phyloP scores from a whole-genome alignment of 1,140 invertebrate genomes.

The Ceratoteleas bidentatus region DNA sequence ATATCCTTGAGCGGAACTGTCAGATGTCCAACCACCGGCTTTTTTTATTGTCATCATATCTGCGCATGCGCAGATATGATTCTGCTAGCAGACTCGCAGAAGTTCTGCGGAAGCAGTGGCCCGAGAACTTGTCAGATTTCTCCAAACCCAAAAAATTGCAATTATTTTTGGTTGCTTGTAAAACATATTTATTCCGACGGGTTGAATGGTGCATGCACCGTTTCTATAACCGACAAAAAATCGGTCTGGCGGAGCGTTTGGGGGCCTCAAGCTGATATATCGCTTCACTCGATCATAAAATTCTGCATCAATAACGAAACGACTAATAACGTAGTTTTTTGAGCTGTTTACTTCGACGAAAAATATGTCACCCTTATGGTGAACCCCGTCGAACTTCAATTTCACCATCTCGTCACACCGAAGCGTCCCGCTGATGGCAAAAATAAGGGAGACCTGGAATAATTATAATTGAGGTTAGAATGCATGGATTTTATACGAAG shows the following conservation, averaged over 20 bases:
- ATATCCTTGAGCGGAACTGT: slow-evolving; percentile 10
- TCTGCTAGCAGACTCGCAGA: slow-evolving; percentile 8
- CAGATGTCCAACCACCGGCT: slow-evolving; percentile 14
- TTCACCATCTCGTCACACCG: slow-evolving; percentile 9
- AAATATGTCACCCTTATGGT: neutral
- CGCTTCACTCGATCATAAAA: slow-evolving; percentile 21
- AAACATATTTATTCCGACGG: slow-evolving; percentile 43
- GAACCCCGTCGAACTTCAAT: neutral
- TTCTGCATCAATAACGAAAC: neutral
- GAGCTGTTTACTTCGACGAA: neutral
- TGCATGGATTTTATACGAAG: too few relatives aligned
- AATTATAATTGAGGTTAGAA: slow-evolving; percentile 6
- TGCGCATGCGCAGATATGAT: slow-evolving; percentile 5
- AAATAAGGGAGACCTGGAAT: slow-evolving; percentile 1
- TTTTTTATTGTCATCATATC: slow-evolving; percentile 15
- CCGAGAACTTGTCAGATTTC: slow-evolving; percentile 13
- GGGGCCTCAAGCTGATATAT: slow-evolving; percentile 38
- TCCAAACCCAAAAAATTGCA: slow-evolving; percentile 30
- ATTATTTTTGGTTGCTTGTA: slow-evolving; percentile 36
- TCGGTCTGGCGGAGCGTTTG: slow-evolving; percentile 8
- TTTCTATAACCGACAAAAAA: slow-evolving; percentile 39
- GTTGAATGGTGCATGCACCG: slow-evolving; percentile 28
- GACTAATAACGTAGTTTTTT: neutral
- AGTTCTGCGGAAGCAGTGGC: slow-evolving; percentile 14
- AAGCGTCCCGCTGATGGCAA: neutral